Evolutionary conservation across 2,113 vertebrate species (phyloP), one percentile per base, ranked within the genome.

Genomic region (Eleginops maclovinus): DNA sequence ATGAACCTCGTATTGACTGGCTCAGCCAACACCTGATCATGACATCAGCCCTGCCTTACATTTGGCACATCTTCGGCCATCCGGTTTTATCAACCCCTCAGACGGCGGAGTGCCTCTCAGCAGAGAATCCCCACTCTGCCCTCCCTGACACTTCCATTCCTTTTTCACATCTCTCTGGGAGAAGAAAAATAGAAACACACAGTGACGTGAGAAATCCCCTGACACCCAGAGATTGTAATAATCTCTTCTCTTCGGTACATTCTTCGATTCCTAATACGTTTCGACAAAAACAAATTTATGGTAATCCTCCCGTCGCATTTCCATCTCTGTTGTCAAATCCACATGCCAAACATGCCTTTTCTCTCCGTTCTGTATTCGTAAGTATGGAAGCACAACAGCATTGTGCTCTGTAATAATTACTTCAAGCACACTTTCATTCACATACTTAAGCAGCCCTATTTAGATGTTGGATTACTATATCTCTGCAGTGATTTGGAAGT

Each of bases 201-300:
- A 84, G 77, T 73, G 82, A 84, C 28, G 75, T 15, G 64, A 84
- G 81, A 90, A 93, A 93, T 92, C 87, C 87, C 82, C 85, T 53
- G 78, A 85, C 89, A 89, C 82, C 72, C 78, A 74, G 69, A 90
- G 89, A 90, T 89, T 88, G 75, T 77, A 67, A 84, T 92, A 93
- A 93, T 94, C 91, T 89, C 74, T 77, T 51, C 77, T 84, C 86
- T 90, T 85, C 84, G 84, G 87, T 87, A 82, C 83, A 87, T 87
- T 92, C 70, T 86, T 85, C 70, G 31, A 79, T 87, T 87, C 77
- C 86, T 86, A 87, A 88, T 87, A 60, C 67, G 47, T 86, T 74
- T 56, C 71, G 22, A 73, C 83, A 85, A 93, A 90, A 93, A 89
- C 69, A 90, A 88, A 92, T 92, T 90, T 90, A 91, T 91, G 91